Conservation (phyloP, 2,888 invertebrate genomes). For the Limnephilus rhombicus region DNA sequence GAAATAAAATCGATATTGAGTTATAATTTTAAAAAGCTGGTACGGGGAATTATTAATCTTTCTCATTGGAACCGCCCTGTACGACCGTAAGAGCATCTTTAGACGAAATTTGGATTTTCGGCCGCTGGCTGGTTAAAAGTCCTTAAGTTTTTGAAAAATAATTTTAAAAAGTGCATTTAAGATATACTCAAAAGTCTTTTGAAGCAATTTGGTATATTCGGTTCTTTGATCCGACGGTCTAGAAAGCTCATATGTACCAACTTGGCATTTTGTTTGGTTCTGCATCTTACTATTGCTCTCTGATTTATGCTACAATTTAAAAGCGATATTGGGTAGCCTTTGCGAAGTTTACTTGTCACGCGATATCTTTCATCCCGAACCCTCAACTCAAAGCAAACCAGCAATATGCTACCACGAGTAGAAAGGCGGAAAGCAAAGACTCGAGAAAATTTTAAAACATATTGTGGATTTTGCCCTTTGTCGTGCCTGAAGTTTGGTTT, state of each 20-base stretch:
- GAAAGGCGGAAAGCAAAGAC: not conserved
- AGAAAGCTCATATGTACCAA: not conserved
- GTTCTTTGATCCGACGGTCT: not conserved
- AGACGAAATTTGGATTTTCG: too few relatives aligned
- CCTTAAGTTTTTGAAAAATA: too few relatives aligned
- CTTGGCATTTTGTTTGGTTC: not conserved
- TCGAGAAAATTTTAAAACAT: not conserved
- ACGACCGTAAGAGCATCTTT: too few relatives aligned
- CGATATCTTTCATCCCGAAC: constrained; percentile 31
- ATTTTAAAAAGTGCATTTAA: too few relatives aligned
- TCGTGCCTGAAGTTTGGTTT: not conserved
- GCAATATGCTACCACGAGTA: not conserved
- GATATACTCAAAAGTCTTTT: not conserved
- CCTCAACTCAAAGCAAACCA: not conserved
- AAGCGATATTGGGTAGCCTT: constrained; percentile 18
- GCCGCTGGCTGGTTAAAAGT: too few relatives aligned
- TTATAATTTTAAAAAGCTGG: too few relatives aligned
- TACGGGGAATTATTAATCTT: too few relatives aligned
- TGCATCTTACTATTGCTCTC: constrained; percentile 14
- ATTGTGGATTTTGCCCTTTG: not conserved
- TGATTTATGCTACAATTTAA: constrained; percentile 42
- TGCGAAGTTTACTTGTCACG: constrained; percentile 40
- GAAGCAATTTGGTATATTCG: not conserved
- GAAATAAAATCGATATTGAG: too few relatives aligned
- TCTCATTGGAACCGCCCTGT: too few relatives aligned